A percentile compares a stretch with the other conserved stretches of the same genome.
These are phyloP conservation scores for Calyptommatus sinebrachiatus DNA, from an alignment of 2,113 vertebrate species.

Conservation along the genomic window DNA sequence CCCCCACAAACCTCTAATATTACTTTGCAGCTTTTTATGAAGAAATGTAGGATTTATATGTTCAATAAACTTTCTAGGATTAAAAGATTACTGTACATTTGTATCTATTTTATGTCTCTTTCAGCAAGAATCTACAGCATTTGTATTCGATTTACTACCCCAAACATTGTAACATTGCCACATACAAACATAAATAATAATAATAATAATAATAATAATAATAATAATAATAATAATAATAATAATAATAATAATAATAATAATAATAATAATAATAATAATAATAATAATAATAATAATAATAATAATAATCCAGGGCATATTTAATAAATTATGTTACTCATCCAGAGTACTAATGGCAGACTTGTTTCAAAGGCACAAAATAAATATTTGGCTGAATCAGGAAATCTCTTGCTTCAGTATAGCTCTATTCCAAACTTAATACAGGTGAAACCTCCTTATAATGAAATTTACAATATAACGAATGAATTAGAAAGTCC, in stretches of 20 bases:
- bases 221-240: neutral
- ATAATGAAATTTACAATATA: no score
- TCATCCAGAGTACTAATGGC: neutral
- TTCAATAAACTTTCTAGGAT: neutral
- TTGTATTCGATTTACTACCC: neutral
- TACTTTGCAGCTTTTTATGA: neutral
- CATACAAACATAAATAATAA: neutral
- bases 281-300: neutral
- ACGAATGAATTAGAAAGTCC: no score
- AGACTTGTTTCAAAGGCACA: neutral
- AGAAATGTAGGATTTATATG: neutral
- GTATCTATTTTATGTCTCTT: neutral
- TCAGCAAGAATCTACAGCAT: neutral
- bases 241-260: neutral
- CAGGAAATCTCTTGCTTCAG: neutral
- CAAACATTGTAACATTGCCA: neutral
- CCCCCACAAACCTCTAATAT: neutral
- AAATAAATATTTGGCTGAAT: neutral
- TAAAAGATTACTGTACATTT: neutral
- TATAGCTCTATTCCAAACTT: no score
- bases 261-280: neutral
- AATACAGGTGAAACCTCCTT: no score
- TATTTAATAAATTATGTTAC: neutral
- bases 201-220: neutral
- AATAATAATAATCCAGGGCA: neutral